Conservation (phyloP, 2,888 invertebrate species). For the Amiota minor region DNA sequence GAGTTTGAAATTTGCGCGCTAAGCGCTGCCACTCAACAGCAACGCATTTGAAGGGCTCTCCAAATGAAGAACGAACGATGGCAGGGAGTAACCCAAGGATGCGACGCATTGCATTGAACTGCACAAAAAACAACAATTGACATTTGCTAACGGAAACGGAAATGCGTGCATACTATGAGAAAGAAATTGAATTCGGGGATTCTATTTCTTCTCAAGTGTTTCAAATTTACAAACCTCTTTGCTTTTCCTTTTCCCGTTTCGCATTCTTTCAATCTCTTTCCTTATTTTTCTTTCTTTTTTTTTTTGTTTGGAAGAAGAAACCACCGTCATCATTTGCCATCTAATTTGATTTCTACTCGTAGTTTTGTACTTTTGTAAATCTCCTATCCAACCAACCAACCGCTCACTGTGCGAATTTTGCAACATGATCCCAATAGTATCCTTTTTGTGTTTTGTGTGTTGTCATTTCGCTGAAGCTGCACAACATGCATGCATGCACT, state of each 20-base stretch:
- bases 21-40: slow-evolving; percentile 10
- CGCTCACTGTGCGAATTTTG: too few species aligned
- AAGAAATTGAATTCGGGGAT: too few species aligned
- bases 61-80: background rate
- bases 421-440: too few species aligned
- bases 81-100: background rate
- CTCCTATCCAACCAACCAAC: too few species aligned
- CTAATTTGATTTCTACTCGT: too few species aligned
- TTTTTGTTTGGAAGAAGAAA: background rate
- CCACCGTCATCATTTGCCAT: too few species aligned
- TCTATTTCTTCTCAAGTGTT: too few species aligned
- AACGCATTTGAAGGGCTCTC: background rate
- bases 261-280: background rate
- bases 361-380: too few species aligned
- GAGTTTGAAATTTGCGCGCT: background rate
- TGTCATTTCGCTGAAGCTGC: slow-evolving; percentile 18
- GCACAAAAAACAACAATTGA: too few species aligned
- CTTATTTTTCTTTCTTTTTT: background rate
- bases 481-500: background rate
- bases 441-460: background rate
- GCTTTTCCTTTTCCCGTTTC: slow-evolving; percentile 16
- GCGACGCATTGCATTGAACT: background rate
- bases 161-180: too few species aligned
- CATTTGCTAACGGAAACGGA: too few species aligned
- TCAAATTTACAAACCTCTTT: background rate